Percentiles rank a stretch among this genome's conserved stretches.
These are phyloP conservation scores for Petrophora chlorosata DNA, from an alignment of 2,888 invertebrate genomes.

Conservation along the genomic window DNA sequence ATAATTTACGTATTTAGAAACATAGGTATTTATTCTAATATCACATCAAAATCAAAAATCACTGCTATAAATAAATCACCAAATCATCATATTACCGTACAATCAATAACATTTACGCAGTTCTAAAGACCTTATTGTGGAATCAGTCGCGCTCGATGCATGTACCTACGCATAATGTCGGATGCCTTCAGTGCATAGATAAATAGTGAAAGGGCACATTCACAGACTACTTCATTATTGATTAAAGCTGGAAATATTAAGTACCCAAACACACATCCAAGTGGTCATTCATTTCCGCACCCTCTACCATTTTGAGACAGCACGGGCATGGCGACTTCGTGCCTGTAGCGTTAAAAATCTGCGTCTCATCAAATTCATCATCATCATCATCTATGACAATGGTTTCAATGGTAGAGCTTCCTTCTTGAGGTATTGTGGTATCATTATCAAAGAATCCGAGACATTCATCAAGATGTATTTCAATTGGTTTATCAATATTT, in stretches of 20 bases:
- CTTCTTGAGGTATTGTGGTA: conserved; percentile 65
- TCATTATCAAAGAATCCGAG: conserved; percentile 71
- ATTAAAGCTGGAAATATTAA: no score
- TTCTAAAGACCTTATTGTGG: no score
- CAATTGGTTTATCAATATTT: conserved; percentile 54
- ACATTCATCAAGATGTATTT: conserved; percentile 81
- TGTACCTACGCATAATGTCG: no score
- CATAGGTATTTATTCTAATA: conserved; percentile 46
- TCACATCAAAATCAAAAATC: conserved; percentile 40
- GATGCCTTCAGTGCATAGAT: no score
- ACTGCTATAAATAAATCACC: no score
- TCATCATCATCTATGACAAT: conserved; percentile 61
- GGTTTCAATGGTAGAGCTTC: conserved; percentile 51
- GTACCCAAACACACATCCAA: conserved; percentile 73
- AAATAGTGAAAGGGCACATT: no score
- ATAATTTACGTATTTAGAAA: no score
- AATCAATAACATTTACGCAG: no score
- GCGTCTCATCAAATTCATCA: conserved; percentile 63
- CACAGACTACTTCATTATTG: no score
- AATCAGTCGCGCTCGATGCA: no score
- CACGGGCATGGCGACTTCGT: conserved; percentile 84
- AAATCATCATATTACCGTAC: no score
- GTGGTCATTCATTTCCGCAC: conserved; percentile 83
- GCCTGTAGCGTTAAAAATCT: conserved; percentile 70
- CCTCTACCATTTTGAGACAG: conserved; percentile 81